Evolutionary conservation across 2,797 vertebrate genomes (phyloP).

Genomic region (Avahi laniger): DNA sequence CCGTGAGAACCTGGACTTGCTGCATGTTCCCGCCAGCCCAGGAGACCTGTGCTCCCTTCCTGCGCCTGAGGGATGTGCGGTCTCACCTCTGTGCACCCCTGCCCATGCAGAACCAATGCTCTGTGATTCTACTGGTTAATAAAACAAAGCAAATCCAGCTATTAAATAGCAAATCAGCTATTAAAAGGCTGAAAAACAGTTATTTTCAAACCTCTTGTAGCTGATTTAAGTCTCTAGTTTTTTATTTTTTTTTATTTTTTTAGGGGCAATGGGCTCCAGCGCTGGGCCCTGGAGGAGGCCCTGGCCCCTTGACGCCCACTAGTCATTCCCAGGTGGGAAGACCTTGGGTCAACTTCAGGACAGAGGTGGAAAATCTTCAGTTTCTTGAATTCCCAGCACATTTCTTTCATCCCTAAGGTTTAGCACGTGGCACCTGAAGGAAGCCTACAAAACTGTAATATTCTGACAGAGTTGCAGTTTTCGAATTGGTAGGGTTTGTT

Average conservation of each 20-base stretch:
- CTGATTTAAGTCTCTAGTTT: not conserved
- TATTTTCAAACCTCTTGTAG: accelerated
- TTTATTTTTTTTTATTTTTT: too few species aligned
- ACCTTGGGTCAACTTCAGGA: too few species aligned
- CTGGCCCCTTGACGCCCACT: too few species aligned
- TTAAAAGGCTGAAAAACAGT: not conserved
- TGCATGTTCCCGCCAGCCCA: not conserved
- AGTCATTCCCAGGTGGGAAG: too few species aligned
- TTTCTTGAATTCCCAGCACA: accelerated
- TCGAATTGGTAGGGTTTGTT: not conserved
- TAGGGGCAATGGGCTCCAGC: too few species aligned
- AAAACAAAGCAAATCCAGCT: too few species aligned
- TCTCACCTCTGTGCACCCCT: not conserved
- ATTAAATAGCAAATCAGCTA: too few species aligned
- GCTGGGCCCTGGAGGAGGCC: too few species aligned
- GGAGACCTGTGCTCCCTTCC: not conserved
- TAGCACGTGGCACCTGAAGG: accelerated
- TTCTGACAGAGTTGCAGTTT: accelerated
- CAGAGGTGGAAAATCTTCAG: not conserved
- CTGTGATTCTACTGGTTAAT: not conserved
- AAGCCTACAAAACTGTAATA: accelerated
- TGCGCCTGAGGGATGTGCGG: too few species aligned
- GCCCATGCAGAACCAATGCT: too few species aligned
- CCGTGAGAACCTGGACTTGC: too few species aligned
- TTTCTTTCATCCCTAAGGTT: accelerated